Base-by-base conservation (phyloP, 2,888 invertebrate species). In the Carpatolechia fugitivella region DNA sequence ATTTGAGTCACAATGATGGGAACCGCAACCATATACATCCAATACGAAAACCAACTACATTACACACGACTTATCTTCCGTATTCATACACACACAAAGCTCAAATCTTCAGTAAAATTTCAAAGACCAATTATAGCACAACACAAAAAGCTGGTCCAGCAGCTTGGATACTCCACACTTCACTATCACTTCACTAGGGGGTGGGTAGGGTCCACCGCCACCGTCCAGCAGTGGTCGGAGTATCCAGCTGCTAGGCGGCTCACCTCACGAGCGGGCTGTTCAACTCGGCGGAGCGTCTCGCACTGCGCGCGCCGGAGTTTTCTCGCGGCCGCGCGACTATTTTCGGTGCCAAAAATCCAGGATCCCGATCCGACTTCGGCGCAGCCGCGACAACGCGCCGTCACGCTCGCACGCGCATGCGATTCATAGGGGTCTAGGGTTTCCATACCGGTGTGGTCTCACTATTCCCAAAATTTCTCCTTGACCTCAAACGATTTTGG, bases 251-350 rank as follows among this genome's bases (percentile, higher is more conserved):
- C 61, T 63, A 64, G 64, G 65, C 65, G 65, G 67, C 84, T 83
- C 83, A 89, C 89, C 89, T 88, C 86, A 80, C 83, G 82, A 78
- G 82, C 89, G 88, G 84, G 89, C 83, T 89, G 78, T 89, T 88
- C 83, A 44, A 82, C 80, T 85, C 89, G 90, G 90, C 90, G 90
- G 90, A 90, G 90, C 90, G 90, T 82, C 90, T 82, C 89, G 89
- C 89, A 90, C 89, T 89, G 88, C 82, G 82, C 78, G 38, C 74
- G 76, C 76, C 77, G 79, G 81, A 80, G 73, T 76, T 70, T 68
- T 68, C 71, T 70, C 67, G 79, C 80, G 80, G 81, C 82, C 85
- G 82, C 85, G 79, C 78, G 82, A 83, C 88, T 89, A 89, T 90
- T 90, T 90, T 89, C 80, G 89, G 89, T 85, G 88, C 85, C 88